Conservation (phyloP, 2,797 vertebrate species). For the Trichosurus vulpecula region DNA sequence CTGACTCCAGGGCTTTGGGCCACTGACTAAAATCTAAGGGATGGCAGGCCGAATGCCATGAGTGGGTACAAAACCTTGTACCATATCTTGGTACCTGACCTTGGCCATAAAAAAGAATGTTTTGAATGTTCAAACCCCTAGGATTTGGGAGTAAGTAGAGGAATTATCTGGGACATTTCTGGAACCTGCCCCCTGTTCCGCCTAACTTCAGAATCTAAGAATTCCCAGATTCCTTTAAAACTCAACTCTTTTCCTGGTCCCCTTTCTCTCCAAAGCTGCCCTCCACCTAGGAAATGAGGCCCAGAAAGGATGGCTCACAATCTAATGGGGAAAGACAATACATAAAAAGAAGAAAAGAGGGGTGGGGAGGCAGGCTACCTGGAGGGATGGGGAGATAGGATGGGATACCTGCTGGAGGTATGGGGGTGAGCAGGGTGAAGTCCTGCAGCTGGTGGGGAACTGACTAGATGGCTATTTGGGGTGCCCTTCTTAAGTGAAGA, state of each 20-base stretch:
- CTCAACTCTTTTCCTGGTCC: background rate
- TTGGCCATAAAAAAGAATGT: too few relatives aligned
- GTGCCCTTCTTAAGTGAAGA: background rate
- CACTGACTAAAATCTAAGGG: conserved; percentile 47
- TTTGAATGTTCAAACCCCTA: conserved; percentile 45
- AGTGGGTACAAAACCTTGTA: background rate
- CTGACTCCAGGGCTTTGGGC: conserved; percentile 36
- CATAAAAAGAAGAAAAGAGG: background rate
- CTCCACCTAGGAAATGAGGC: background rate
- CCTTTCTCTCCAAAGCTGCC: background rate
- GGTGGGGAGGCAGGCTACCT: background rate
- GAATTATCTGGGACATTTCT: background rate
- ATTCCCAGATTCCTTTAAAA: background rate
- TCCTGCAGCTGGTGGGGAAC: background rate
- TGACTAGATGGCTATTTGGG: too few relatives aligned
- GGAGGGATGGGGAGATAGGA: background rate
- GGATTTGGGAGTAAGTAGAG: background rate
- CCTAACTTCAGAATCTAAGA: background rate
- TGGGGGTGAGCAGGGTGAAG: background rate
- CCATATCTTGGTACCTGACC: conserved; percentile 29
- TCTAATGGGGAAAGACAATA: background rate
- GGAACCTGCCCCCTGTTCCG: background rate
- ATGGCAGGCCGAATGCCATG: conserved; percentile 8
- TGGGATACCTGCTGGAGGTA: background rate
- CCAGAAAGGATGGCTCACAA: background rate